Conservation (phyloP, 2,113 vertebrate species). For the Microtus montanus region DNA sequence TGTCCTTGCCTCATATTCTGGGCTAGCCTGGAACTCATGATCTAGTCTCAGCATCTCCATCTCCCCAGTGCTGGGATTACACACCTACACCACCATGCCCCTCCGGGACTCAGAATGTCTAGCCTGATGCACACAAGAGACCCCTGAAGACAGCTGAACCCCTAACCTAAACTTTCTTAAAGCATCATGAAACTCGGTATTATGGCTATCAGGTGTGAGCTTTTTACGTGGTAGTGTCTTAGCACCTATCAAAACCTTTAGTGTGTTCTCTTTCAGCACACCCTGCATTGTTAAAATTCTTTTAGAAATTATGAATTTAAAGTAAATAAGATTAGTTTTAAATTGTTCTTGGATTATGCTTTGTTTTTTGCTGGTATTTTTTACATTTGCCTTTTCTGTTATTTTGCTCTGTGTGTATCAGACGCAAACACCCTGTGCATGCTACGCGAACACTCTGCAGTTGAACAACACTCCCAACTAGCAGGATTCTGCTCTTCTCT, state of each 20-base stretch:
- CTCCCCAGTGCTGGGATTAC: no score
- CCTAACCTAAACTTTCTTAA: not conserved
- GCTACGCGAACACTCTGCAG: not conserved
- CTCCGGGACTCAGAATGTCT: no score
- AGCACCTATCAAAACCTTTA: accelerated
- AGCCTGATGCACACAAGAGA: not conserved
- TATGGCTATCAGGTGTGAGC: not conserved
- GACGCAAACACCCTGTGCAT: not conserved
- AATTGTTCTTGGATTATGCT: not conserved
- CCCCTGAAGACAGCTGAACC: not conserved
- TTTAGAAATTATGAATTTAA: not conserved
- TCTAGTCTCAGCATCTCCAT: not conserved
- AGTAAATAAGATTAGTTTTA: not conserved
- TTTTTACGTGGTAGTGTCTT: not conserved
- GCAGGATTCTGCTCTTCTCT: not conserved
- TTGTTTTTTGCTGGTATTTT: not conserved
- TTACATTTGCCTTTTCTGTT: not conserved
- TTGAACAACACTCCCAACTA: not conserved
- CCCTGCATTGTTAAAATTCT: not conserved
- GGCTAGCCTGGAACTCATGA: not conserved
- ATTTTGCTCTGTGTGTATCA: not conserved
- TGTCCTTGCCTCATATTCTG: no score
- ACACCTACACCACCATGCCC: not conserved
- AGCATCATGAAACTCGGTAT: not conserved
- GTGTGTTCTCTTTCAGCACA: not conserved